Percentiles rank a stretch among this genome's conserved stretches.
These are phyloP conservation scores for Plecotus auritus DNA, from an alignment of 2,113 vertebrate species.

Conservation along the genomic window DNA sequence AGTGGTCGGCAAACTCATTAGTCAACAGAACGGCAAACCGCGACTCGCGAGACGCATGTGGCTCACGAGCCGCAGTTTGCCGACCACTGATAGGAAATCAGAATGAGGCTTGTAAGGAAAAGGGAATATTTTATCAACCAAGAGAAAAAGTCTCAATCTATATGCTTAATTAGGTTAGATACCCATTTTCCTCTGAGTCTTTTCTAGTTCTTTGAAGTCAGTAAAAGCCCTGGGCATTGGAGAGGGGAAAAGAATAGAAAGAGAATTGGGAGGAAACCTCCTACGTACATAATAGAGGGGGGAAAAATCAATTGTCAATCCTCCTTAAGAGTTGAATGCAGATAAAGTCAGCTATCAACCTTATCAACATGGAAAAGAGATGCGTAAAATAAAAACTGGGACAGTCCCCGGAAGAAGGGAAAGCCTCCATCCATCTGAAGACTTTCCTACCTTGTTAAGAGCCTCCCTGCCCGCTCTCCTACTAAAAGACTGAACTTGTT, in stretches of 20 bases:
- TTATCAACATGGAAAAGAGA: conserved; percentile 58
- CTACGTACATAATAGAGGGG: background rate
- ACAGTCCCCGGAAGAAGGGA: conserved; percentile 45
- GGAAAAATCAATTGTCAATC: conserved; percentile 34
- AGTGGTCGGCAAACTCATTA: too few species aligned
- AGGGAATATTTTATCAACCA: conserved; percentile 64
- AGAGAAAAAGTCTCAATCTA: conserved; percentile 60
- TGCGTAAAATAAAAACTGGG: conserved; percentile 63
- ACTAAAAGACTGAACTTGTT: background rate
- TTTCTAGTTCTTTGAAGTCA: conserved; percentile 67
- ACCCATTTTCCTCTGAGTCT: conserved; percentile 62
- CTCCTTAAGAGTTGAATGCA: conserved; percentile 57
- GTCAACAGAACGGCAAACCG: too few species aligned
- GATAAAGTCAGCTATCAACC: conserved; percentile 63
- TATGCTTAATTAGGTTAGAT: conserved; percentile 74
- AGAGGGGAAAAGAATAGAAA: conserved; percentile 23
- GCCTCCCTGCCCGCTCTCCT: background rate
- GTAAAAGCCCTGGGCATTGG: conserved; percentile 50
- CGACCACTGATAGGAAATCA: background rate
- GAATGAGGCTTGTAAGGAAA: conserved; percentile 49
- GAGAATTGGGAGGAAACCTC: conserved; percentile 54
- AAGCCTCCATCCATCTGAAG: background rate
- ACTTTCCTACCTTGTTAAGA: background rate
- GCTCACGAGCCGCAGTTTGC: too few species aligned
- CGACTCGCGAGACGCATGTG: too few species aligned